Evolutionary conservation across 1,140 invertebrate genomes (phyloP).

Genomic region (Cotesia typhae): DNA sequence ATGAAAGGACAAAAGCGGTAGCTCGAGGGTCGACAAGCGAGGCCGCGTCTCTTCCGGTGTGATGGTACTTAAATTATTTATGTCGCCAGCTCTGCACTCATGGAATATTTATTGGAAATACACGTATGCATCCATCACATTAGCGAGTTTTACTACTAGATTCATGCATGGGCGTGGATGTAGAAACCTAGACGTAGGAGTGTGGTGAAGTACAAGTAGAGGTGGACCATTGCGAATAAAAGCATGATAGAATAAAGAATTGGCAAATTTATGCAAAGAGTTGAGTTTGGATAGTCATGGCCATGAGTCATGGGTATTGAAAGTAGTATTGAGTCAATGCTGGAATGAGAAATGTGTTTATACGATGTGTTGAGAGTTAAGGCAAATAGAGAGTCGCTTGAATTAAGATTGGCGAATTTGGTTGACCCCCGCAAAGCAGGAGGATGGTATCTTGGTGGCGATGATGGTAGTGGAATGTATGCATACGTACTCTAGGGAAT

Average conservation of each 20-base stretch:
- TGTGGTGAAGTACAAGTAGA: no score
- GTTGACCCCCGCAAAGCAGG: slow-evolving; percentile 45
- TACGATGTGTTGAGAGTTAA: slow-evolving; percentile 23
- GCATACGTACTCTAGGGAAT: slow-evolving; percentile 42
- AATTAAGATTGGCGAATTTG: slow-evolving; percentile 44
- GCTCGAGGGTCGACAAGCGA: neutral
- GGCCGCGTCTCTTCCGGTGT: slow-evolving; percentile 36
- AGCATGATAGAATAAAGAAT: no score
- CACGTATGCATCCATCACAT: neutral
- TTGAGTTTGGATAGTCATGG: no score
- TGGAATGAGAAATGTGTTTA: no score
- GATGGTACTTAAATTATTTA: slow-evolving; percentile 47
- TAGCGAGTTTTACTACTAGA: no score
- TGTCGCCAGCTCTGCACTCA: slow-evolving; percentile 45
- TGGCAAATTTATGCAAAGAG: no score
- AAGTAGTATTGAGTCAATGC: no score
- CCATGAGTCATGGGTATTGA: no score
- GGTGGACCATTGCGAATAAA: no score
- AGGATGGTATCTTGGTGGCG: slow-evolving; percentile 19
- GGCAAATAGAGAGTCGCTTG: slow-evolving; percentile 35
- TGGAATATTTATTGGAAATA: slow-evolving; percentile 49
- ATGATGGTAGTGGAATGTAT: neutral
- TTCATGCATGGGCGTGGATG: no score
- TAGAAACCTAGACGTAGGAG: no score
- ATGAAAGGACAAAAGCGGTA: slow-evolving; percentile 1